Conservation (phyloP, 2,113 vertebrate genomes). For the Numida meleagris region DNA sequence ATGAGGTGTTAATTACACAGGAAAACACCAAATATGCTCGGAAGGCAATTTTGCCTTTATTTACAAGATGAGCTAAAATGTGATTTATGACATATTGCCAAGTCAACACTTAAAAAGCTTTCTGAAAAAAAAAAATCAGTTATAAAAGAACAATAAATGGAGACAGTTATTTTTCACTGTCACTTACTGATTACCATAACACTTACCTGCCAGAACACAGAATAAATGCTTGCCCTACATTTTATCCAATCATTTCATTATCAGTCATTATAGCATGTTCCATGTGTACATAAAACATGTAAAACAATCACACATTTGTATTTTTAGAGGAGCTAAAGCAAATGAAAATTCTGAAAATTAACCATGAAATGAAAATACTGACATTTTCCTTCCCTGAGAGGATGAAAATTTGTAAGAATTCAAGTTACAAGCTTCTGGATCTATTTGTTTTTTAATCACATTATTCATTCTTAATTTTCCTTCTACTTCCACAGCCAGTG, state of each 20-base stretch:
- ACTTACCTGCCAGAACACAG: neutral
- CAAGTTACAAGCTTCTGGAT: neutral
- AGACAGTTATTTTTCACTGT: neutral
- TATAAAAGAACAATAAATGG: neutral
- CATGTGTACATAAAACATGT: neutral
- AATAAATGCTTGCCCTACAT: neutral
- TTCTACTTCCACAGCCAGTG: neutral
- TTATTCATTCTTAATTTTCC: neutral
- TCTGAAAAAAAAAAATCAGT: neutral
- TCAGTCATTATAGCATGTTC: neutral
- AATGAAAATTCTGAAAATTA: neutral
- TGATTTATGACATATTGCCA: conserved; percentile 58
- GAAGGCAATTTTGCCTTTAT: conserved; percentile 66
- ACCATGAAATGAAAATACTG: neutral
- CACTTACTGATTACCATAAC: neutral
- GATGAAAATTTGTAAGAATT: neutral
- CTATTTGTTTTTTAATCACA: neutral
- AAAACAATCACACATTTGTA: neutral
- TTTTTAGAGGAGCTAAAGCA: neutral
- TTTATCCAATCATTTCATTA: neutral
- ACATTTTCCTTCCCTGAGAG: neutral
- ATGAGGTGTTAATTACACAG: conserved; percentile 80
- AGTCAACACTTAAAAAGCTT: neutral
- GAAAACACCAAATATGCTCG: conserved; percentile 67
- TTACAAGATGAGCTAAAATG: conserved; percentile 62